Conservation (phyloP, 2,797 vertebrate genomes). For the Coranthus polyacanthus region DNA sequence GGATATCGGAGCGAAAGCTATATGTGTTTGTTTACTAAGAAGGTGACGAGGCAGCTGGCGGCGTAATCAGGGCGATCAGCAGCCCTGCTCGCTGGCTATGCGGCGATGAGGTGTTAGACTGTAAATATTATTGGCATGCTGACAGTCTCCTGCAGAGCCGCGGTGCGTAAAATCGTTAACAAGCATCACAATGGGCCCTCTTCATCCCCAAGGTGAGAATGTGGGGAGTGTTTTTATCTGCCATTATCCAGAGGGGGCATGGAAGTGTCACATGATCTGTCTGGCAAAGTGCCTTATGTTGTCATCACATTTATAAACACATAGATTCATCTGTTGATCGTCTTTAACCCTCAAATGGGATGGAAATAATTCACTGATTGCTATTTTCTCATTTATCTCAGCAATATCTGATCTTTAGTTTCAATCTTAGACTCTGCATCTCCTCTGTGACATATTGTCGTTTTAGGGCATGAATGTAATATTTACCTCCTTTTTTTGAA, state of each 20-base stretch:
- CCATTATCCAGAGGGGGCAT: slow-evolving; percentile 66
- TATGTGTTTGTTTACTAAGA: slow-evolving; percentile 58
- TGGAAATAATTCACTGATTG: no score
- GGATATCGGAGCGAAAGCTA: slow-evolving; percentile 13
- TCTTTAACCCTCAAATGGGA: no score
- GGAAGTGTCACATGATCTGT: slow-evolving; percentile 65
- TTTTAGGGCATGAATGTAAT: no score
- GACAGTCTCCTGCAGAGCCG: slow-evolving; percentile 75
- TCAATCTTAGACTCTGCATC: no score
- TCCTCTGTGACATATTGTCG: no score
- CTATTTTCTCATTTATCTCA: no score
- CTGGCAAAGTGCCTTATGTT: slow-evolving; percentile 43
- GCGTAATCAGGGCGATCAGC: slow-evolving; percentile 59
- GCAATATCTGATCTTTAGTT: no score
- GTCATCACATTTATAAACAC: slow-evolving; percentile 27
- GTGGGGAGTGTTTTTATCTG: slow-evolving; percentile 74
- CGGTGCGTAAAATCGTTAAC: slow-evolving; percentile 81
- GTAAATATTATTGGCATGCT: slow-evolving; percentile 84
- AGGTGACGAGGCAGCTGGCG: slow-evolving; percentile 56
- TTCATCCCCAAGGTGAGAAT: slow-evolving; percentile 74
- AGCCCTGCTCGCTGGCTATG: slow-evolving; percentile 31
- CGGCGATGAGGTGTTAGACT: slow-evolving; percentile 76
- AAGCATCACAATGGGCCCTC: slow-evolving; percentile 70
- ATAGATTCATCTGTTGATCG: no score
- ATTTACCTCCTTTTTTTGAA: no score